Conservation (phyloP, 2,113 vertebrate species). For the Cynopterus brachyotis region DNA sequence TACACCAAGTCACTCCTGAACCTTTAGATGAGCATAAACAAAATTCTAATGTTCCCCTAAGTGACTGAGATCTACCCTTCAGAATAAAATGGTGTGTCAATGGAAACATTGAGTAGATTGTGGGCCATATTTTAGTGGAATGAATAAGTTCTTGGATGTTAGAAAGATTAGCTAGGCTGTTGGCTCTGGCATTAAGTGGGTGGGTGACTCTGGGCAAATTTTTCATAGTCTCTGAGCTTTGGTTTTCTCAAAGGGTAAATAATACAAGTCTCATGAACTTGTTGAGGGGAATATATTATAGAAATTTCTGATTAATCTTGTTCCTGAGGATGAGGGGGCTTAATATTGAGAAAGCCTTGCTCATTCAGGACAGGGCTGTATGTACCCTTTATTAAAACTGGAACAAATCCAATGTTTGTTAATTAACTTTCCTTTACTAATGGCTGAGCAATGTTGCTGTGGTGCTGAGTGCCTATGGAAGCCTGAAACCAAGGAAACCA, state of each 20-base stretch:
- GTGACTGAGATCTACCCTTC: background rate
- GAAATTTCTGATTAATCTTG: background rate
- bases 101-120: background rate
- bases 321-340: background rate
- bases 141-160: background rate
- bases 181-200: background rate
- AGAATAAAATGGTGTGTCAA: background rate
- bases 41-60: background rate
- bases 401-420: background rate
- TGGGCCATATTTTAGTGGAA: background rate
- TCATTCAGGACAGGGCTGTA: background rate
- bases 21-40: background rate
- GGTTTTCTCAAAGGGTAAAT: background rate
- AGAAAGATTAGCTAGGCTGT: background rate
- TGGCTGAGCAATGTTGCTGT: background rate
- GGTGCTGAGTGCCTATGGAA: background rate
- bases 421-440: background rate
- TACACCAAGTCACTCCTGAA: background rate
- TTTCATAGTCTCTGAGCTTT: background rate
- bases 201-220: background rate
- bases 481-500: constrained; percentile 52
- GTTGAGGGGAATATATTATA: background rate
- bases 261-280: background rate
- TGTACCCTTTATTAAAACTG: background rate
- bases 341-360: background rate